These are phyloP conservation scores for Gallinago solitaria DNA, from an alignment of 2,797 vertebrate genomes.

Conservation along the genomic window DNA sequence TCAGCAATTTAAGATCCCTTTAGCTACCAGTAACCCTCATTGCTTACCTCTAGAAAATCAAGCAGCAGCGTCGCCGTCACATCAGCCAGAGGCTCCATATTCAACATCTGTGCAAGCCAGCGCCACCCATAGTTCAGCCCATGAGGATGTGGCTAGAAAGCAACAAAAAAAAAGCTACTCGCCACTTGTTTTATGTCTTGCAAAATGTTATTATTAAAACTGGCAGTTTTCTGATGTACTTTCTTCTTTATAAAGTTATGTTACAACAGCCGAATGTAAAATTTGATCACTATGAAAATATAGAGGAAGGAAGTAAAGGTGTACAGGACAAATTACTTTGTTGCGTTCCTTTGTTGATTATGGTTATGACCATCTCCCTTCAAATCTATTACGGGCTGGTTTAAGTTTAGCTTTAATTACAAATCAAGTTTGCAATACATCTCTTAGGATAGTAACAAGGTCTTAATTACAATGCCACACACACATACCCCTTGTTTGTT, in stretches of 20 bases:
- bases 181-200: not conserved
- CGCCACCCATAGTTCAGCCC: slow-evolving; percentile 92
- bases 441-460: not conserved
- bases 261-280: not conserved
- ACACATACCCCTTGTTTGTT: slow-evolving; percentile 82
- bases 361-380: not conserved
- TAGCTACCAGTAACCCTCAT: not conserved
- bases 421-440: not conserved
- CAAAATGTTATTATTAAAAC: not conserved
- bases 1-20: not conserved
- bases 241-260: not conserved
- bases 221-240: not conserved
- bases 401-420: not conserved
- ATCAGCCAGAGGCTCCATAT: slow-evolving; percentile 93
- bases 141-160: slow-evolving; percentile 82
- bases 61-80: slow-evolving; percentile 92
- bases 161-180: not conserved
- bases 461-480: not conserved
- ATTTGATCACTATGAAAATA: not conserved
- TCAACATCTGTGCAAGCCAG: slow-evolving; percentile 93
- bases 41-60: slow-evolving; percentile 91
- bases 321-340: not conserved
- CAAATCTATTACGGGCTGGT: not conserved
- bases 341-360: not conserved
- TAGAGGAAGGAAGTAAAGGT: not conserved